Conservation (phyloP, 2,888 invertebrate species). For the Hypselothyrea guttata region DNA sequence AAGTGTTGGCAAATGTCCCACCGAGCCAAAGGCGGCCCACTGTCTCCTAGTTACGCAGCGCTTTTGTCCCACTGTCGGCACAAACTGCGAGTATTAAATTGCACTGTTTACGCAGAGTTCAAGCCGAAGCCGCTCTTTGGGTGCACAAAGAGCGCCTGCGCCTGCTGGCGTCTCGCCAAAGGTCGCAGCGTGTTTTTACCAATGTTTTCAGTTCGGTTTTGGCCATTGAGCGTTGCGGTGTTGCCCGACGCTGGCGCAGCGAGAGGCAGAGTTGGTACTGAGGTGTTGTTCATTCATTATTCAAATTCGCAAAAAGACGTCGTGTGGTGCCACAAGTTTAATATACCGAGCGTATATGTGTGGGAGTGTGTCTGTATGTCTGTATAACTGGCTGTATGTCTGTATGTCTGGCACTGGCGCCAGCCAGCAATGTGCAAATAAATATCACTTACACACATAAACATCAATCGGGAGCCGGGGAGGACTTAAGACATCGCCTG, state of each 20-base stretch:
- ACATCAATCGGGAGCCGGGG: conserved; percentile 30
- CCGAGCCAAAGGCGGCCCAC: neutral
- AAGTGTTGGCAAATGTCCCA: neutral
- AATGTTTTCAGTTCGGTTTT: conserved; percentile 47
- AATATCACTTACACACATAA: conserved; percentile 60
- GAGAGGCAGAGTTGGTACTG: neutral
- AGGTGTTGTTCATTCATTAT: neutral
- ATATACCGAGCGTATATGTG: conserved; percentile 3
- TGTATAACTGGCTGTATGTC: conserved; percentile 9
- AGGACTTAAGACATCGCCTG: conserved; percentile 26
- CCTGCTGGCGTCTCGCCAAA: conserved; percentile 15
- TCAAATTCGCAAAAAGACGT: conserved; percentile 22
- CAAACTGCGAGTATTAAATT: too few relatives aligned
- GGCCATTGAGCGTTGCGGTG: conserved; percentile 41
- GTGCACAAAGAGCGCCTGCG: conserved; percentile 46
- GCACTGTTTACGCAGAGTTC: neutral
- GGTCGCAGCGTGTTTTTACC: conserved; percentile 13
- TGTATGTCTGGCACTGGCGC: conserved; percentile 48
- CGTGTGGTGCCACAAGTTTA: neutral
- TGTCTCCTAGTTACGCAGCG: neutral
- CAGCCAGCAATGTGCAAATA: conserved; percentile 57
- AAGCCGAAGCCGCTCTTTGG: conserved; percentile 37
- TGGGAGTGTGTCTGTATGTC: neutral
- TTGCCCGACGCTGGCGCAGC: neutral
- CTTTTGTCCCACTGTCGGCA: neutral